Base-by-base conservation (phyloP, 2,888 invertebrate species). In the Dugesia japonica region DNA sequence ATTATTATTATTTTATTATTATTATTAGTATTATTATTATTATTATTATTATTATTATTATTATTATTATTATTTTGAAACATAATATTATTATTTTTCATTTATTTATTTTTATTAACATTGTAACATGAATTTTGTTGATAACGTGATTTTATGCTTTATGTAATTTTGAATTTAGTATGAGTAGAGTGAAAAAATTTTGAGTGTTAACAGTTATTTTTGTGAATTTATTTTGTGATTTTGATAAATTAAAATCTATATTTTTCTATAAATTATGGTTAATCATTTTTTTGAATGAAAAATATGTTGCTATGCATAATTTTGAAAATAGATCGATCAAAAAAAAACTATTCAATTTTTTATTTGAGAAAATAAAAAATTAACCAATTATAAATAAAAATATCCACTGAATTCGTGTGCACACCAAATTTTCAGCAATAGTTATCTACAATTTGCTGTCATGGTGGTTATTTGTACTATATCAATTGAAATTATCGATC, bases 211-310 rank as follows among this genome's bases (percentile, higher is more conserved):
- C 56, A 56, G 23, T 20, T 56, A 20, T 20, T 56, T 56, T 56
- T 56, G n/a, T 56, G 56, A 56, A 20, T 56, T 56, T 56, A 56
- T 56, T 56, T 56, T 56, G 56, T 56, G 56, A 56, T 56, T 56
- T 56, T 20, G 56, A 56, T 56, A 56, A 56, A 56, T 56, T 56
- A 56, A 56, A 56, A 56, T n/a, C 56, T 56, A 56, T 56, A 56
- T 56, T 56, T 56, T 56, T 56, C 56, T 56, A 56, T 23, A 20
- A 56, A 56, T n/a, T 56, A 4, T 56, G 56, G 23, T 56, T 56
- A 4, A 56, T 20, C 7, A n/a, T 20, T 20, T 20, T 20, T 20
- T 20, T 13, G 9, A 56, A 13, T 56, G 4, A 56, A 4, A n/a
- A n/a, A n/a, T 23, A 13, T 56, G 56, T n/a, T n/a, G 23, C 56